Conservation (phyloP, 2,797 vertebrate genomes). For the Halcyon smyrnensis region DNA sequence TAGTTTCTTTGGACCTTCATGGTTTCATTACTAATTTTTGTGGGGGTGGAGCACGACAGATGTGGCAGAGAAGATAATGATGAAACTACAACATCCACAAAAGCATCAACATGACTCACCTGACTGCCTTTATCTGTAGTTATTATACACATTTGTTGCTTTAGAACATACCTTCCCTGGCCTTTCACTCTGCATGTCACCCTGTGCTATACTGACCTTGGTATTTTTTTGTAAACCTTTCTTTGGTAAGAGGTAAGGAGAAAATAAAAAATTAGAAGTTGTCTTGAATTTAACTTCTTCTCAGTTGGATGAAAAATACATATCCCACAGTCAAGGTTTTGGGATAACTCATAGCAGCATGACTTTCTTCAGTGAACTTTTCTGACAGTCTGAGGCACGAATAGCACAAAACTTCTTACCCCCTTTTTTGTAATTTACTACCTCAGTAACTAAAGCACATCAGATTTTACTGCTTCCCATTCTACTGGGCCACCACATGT, state of each 20-base stretch:
- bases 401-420: not conserved
- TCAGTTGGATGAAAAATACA: not conserved
- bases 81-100: not conserved
- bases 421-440: not conserved
- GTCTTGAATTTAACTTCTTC: not conserved
- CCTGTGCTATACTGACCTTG: not conserved
- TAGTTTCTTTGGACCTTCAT: not conserved
- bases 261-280: not conserved
- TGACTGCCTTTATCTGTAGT: not conserved
- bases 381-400: not conserved
- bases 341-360: not conserved
- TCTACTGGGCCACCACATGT: not conserved
- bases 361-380: not conserved
- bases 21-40: slow-evolving; percentile 2
- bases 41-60: not conserved
- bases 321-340: not conserved
- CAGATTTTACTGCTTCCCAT: slow-evolving; percentile 1
- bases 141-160: not conserved
- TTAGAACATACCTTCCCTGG: not conserved
- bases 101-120: not conserved
- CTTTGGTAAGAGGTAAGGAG: not conserved
- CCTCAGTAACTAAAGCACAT: not conserved
- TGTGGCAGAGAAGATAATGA: not conserved
- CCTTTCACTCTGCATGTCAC: not conserved
- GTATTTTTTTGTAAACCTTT: not conserved